phyloP scores from a whole-genome alignment of 2,797 vertebrate species.

The Melanotaenia trifasciata region DNA sequence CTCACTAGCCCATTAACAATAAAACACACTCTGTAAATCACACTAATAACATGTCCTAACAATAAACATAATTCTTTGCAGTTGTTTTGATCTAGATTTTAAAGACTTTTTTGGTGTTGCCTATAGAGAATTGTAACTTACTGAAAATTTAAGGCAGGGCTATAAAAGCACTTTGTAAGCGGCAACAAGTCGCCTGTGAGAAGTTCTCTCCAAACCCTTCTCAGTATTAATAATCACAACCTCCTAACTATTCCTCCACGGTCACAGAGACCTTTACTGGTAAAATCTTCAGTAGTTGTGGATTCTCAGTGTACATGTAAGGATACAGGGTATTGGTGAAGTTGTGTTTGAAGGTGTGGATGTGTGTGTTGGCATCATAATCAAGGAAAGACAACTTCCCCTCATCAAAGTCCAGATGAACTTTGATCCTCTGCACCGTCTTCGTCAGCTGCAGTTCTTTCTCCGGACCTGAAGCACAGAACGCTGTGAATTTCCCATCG shows the following conservation, averaged over 20 bases:
- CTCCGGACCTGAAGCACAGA: conserved; percentile 17
- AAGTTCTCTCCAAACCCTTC: no score
- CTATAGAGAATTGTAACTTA: no score
- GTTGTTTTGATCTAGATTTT: no score
- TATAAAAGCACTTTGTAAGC: no score
- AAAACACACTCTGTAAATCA: no score
- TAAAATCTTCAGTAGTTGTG: conserved; percentile 37
- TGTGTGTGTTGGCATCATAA: conserved; percentile 18
- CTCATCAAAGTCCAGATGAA: conserved; percentile 48
- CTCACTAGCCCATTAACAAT: no score
- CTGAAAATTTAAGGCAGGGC: no score
- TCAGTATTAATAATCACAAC: background rate
- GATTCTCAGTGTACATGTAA: conserved; percentile 51
- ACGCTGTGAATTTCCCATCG: conserved; percentile 10
- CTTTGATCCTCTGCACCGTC: conserved; percentile 18
- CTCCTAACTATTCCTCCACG: background rate
- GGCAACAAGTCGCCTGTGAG: no score
- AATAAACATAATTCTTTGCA: no score
- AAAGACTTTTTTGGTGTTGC: no score
- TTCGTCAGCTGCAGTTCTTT: conserved; percentile 17
- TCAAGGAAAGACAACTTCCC: conserved; percentile 41
- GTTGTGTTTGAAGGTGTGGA: conserved; percentile 58
- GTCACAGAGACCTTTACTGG: conserved; percentile 17
- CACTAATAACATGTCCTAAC: no score
- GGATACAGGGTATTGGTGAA: conserved; percentile 57